A percentile compares a stretch with the other conserved stretches of the same genome.
Evolutionary conservation across 2,113 vertebrate species (phyloP).

Genomic region (Lathamus discolor): DNA sequence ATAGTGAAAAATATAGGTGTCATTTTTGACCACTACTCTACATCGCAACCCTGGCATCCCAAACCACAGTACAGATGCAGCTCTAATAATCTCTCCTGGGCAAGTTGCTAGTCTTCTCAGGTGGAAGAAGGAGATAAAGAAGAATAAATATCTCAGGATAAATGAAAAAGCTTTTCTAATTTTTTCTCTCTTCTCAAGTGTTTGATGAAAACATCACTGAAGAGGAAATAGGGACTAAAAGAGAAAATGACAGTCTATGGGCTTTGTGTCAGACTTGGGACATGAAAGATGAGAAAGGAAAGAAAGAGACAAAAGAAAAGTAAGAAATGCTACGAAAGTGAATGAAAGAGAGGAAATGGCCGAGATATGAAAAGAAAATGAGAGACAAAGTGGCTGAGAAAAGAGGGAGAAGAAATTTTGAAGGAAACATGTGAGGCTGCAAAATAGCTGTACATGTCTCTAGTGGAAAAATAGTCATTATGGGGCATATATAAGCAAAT

Average conservation of each 20-base stretch:
- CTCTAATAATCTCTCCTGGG: neutral
- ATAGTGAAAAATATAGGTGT: neutral
- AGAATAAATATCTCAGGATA: neutral
- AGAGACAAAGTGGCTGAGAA: neutral
- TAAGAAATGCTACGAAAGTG: neutral
- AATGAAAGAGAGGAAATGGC: conserved; percentile 32
- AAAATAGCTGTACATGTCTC: conserved; percentile 10
- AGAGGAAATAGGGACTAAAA: neutral
- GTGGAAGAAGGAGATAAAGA: neutral
- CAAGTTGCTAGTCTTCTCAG: neutral
- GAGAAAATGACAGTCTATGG: neutral
- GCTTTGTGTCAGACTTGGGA: neutral
- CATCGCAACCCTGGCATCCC: accelerated
- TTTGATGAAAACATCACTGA: neutral
- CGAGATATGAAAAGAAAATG: neutral
- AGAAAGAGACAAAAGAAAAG: neutral
- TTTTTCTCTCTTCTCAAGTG: neutral
- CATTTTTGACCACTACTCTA: neutral
- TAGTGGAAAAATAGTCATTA: conserved; percentile 46
- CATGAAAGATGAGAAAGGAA: conserved; percentile 21
- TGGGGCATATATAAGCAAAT: conserved; percentile 20
- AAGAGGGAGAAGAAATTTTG: neutral
- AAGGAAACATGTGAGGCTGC: neutral
- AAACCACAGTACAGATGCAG: neutral
- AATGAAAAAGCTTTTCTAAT: neutral